Conservation (phyloP, 1,140 invertebrate genomes). For the Halictus rubicundus region DNA sequence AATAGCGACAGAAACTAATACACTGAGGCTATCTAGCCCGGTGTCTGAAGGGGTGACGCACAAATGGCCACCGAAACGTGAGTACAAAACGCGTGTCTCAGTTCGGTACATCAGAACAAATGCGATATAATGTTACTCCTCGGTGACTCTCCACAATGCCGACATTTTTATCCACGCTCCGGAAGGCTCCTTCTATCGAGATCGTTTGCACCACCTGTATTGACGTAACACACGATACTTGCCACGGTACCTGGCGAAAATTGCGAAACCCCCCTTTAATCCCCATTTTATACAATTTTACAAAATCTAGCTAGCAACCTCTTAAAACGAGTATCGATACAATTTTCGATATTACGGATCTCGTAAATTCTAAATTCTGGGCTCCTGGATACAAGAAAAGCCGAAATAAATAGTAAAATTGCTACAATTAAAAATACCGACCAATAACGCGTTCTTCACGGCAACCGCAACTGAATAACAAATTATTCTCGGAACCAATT, state of each 20-base stretch:
- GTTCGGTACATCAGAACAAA: constrained; percentile 64
- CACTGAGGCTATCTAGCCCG: not conserved
- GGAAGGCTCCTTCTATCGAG: constrained; percentile 55
- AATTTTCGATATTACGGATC: too few species aligned
- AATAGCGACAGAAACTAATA: not conserved
- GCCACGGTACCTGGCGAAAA: not conserved
- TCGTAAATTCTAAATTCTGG: too few species aligned
- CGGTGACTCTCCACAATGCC: constrained; percentile 53
- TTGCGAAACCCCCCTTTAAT: not conserved
- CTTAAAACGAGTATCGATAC: too few species aligned
- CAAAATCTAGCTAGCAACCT: too few species aligned
- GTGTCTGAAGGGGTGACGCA: constrained; percentile 27
- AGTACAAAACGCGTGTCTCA: constrained; percentile 60
- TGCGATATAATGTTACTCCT: constrained; percentile 65
- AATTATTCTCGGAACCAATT: too few species aligned
- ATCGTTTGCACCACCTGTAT: not conserved
- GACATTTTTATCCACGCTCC: constrained; percentile 57
- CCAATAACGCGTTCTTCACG: too few species aligned
- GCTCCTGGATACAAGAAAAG: too few species aligned
- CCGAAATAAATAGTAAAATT: too few species aligned
- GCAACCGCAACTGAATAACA: too few species aligned
- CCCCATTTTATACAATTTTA: not conserved
- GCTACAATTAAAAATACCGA: too few species aligned
- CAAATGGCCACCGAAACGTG: constrained; percentile 57
- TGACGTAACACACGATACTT: constrained; percentile 11